phyloP scores from a whole-genome alignment of 2,797 vertebrate species.

The Halcyon badia region DNA sequence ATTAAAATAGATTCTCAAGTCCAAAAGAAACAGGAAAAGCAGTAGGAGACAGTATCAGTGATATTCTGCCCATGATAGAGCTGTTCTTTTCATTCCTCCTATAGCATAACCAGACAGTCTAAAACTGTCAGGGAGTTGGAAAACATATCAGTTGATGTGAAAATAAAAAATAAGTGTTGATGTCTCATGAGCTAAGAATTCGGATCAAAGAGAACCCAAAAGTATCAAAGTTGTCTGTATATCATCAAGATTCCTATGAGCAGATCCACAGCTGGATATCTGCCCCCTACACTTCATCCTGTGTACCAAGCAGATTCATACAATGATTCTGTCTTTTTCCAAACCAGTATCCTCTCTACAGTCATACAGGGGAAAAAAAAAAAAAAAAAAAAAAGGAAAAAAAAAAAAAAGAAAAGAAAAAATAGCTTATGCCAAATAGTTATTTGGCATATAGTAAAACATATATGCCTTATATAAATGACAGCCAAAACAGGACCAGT shows the following conservation, averaged over 20 bases:
- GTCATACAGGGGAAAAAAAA: background rate
- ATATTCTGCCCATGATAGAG: slow-evolving; percentile 33
- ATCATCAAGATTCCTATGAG: slow-evolving; percentile 50
- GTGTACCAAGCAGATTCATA: background rate
- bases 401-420: background rate
- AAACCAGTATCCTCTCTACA: background rate
- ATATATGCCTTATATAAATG: background rate
- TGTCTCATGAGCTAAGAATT: slow-evolving; percentile 57
- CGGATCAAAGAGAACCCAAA: slow-evolving; percentile 54
- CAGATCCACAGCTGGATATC: slow-evolving; percentile 47
- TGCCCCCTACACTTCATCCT: slow-evolving; percentile 25
- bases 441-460: too few species aligned
- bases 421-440: background rate
- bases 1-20: slow-evolving; percentile 21
- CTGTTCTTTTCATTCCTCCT: slow-evolving; percentile 45
- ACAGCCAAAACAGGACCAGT: background rate
- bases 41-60: slow-evolving; percentile 44
- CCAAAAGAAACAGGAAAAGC: slow-evolving; percentile 67
- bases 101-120: slow-evolving; percentile 32
- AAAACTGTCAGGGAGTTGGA: slow-evolving; percentile 39
- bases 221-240: slow-evolving; percentile 51
- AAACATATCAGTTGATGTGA: slow-evolving; percentile 47
- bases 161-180: slow-evolving; percentile 61
- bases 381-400: background rate
- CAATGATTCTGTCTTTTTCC: background rate